Evolutionary conservation across 2,113 vertebrate species (phyloP).

Genomic region (Sinocyclocheilus anshuiensis): DNA sequence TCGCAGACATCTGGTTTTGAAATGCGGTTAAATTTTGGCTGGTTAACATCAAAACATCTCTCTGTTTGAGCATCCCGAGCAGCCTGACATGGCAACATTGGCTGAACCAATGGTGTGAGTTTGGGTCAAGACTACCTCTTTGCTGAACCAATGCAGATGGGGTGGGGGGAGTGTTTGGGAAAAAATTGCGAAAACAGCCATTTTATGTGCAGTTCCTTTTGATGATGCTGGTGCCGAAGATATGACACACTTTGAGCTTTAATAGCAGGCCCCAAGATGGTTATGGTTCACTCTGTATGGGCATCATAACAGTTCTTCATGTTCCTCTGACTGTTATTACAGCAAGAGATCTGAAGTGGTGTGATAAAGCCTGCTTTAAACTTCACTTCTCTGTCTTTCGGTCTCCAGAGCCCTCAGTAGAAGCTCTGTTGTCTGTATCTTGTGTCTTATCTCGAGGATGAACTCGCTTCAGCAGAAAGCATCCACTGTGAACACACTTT

Average conservation of each 20-base stretch:
- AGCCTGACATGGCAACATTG: background rate
- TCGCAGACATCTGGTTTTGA: background rate
- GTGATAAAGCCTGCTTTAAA: background rate
- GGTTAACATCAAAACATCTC: background rate
- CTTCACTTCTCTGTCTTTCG: background rate
- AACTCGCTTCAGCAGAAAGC: background rate
- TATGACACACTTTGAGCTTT: background rate
- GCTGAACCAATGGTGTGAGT: background rate
- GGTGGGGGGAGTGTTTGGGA: background rate
- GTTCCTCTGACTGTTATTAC: slow-evolving; percentile 5
- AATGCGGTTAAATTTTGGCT: background rate
- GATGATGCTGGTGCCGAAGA: background rate
- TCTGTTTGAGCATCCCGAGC: background rate
- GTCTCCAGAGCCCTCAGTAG: background rate
- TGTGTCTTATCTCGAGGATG: background rate
- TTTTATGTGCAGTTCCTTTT: background rate
- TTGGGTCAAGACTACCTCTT: background rate
- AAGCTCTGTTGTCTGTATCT: background rate
- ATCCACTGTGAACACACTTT: background rate
- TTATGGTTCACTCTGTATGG: background rate
- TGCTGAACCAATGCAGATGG: background rate
- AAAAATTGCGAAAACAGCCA: background rate
- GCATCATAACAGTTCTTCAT: background rate
- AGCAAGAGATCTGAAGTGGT: background rate
- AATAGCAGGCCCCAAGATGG: background rate